Percentiles rank a stretch among this genome's conserved stretches.
phyloP scores from a whole-genome alignment of 2,888 invertebrate species.

The Conus canariensis region DNA sequence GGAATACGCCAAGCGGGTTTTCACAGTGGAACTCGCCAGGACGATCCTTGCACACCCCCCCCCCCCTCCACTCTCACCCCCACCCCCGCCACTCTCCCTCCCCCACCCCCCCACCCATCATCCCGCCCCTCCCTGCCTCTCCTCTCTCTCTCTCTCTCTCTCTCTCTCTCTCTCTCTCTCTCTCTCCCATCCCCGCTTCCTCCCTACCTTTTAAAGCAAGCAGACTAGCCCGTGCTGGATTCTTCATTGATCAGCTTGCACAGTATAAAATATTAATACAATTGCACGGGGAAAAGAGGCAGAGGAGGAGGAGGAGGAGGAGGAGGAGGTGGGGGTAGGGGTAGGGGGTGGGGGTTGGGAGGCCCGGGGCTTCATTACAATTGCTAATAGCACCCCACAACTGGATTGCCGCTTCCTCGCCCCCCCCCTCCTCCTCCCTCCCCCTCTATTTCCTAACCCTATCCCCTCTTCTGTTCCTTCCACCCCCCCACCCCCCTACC shows the following conservation, averaged over 20 bases:
- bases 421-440: background rate
- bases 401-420: constrained; percentile 56
- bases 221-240: too few species aligned
- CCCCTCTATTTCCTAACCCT: background rate
- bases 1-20: constrained; percentile 33
- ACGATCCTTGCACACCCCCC: background rate
- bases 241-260: constrained; percentile 59
- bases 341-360: too few species aligned
- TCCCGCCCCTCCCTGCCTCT: background rate
- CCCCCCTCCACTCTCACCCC: background rate
- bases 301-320: background rate
- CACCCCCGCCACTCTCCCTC: background rate
- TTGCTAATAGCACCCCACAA: constrained; percentile 59
- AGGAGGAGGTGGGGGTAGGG: background rate
- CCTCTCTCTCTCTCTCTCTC: background rate
- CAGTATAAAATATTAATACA: constrained; percentile 68
- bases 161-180: background rate
- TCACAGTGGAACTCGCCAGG: background rate
- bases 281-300: constrained; percentile 55
- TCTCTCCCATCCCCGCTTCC: background rate
- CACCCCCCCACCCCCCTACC: background rate
- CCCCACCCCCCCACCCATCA: background rate
- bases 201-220: too few species aligned
- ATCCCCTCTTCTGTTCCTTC: background rate
- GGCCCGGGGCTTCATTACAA: constrained; percentile 61